Percentiles rank a stretch among this genome's conserved stretches.
phyloP scores from a whole-genome alignment of 2,888 invertebrate genomes.

The Callyntrura guangdongensis region DNA sequence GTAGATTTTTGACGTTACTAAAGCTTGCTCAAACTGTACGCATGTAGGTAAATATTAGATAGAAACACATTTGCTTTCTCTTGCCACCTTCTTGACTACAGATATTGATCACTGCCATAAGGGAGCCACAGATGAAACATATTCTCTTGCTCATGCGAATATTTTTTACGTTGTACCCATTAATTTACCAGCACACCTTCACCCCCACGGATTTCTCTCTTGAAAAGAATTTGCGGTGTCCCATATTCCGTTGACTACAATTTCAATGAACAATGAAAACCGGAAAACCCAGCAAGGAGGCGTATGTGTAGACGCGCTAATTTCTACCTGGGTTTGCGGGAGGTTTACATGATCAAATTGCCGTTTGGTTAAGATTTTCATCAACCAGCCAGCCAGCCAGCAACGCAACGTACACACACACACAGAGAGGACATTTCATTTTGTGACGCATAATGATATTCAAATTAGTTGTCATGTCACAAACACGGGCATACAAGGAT shows the following conservation, averaged over 20 bases:
- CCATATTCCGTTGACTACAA: no score
- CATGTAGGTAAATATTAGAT: no score
- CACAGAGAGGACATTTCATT: background rate
- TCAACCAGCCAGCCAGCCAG: no score
- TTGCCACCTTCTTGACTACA: background rate
- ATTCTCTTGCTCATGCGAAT: conserved; percentile 8
- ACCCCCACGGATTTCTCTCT: background rate
- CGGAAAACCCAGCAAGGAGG: no score
- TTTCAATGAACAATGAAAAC: no score
- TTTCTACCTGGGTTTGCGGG: no score
- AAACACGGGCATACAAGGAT: conserved; percentile 15
- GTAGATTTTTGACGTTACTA: background rate
- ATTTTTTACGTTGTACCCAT: conserved; percentile 13
- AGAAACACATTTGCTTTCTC: background rate
- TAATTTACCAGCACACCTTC: background rate
- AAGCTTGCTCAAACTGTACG: background rate
- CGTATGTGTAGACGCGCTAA: no score
- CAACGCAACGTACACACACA: background rate
- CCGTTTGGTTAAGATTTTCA: no score
- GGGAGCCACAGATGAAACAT: conserved; percentile 69
- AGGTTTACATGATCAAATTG: background rate
- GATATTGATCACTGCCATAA: conserved; percentile 69
- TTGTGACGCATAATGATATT: conserved; percentile 41
- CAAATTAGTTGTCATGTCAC: conserved; percentile 40
- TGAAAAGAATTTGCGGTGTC: background rate